These are phyloP conservation scores for Alloscopus bannaensis DNA, from an alignment of 2,888 invertebrate species.

Conservation along the genomic window DNA sequence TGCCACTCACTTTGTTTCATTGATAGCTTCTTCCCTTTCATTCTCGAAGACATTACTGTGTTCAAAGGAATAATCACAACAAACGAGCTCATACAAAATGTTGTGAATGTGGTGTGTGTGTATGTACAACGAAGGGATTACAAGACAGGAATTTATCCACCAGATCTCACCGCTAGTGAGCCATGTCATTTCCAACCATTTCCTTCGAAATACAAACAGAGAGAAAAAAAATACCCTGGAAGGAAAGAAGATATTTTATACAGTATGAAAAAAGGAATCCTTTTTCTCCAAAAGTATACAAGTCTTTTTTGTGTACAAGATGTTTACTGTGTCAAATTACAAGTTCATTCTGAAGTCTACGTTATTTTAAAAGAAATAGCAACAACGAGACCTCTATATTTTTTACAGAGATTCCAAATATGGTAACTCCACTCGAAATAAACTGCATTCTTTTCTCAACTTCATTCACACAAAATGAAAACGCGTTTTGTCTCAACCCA, in stretches of 20 bases:
- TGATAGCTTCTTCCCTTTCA: not conserved
- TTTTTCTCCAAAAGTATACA: conserved; percentile 1
- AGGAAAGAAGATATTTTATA: too few relatives aligned
- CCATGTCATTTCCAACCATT: conserved; percentile 36
- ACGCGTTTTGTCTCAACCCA: conserved; percentile 11
- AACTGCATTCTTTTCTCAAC: not conserved
- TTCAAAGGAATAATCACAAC: conserved; percentile 19
- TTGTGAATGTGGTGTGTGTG: not conserved
- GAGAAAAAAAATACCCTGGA: conserved; percentile 1
- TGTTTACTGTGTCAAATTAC: too few relatives aligned
- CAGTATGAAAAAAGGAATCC: conserved; percentile 11
- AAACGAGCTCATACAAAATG: too few relatives aligned
- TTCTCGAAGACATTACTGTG: not conserved
- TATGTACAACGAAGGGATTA: conserved; percentile 18
- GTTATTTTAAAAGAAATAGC: not conserved
- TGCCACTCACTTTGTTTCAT: conserved; percentile 13
- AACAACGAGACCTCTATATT: not conserved
- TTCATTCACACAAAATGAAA: conserved; percentile 8
- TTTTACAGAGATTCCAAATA: conserved; percentile 4
- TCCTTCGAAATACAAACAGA: conserved; percentile 38
- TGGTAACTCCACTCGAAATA: conserved; percentile 9
- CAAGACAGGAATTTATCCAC: conserved; percentile 31
- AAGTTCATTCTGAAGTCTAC: too few relatives aligned
- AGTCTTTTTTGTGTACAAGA: too few relatives aligned
- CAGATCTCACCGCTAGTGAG: conserved; percentile 39